A percentile compares a stretch with the other conserved stretches of the same genome.
phyloP scores from a whole-genome alignment of 2,113 vertebrate species.

The Macrotus californicus region DNA sequence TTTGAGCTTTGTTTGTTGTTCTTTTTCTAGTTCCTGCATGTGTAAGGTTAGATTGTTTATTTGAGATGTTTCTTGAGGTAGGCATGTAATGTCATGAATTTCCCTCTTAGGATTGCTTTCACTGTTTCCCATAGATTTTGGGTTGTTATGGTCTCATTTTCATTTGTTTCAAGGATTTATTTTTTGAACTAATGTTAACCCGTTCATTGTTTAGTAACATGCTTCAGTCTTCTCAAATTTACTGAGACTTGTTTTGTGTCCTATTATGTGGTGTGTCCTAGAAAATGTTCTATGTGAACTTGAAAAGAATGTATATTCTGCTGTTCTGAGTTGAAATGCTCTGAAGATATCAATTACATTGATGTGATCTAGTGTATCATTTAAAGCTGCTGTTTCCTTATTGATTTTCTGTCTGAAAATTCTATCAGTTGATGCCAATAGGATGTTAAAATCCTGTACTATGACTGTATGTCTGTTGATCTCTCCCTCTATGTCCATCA shows the following conservation, averaged over 20 bases:
- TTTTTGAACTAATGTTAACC: not conserved
- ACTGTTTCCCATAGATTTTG: not conserved
- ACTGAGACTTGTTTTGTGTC: not conserved
- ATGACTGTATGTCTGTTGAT: not conserved
- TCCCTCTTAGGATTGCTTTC: not conserved
- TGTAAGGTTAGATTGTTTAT: not conserved
- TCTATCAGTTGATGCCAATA: not conserved
- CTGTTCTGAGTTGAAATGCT: not conserved
- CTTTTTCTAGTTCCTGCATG: not conserved
- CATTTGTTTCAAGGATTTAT: not conserved
- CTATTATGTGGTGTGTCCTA: not conserved
- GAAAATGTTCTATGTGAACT: not conserved
- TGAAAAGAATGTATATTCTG: not conserved
- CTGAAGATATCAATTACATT: not conserved
- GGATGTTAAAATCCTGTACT: not conserved
- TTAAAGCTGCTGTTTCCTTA: not conserved
- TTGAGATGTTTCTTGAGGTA: not conserved
- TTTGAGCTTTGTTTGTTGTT: not conserved
- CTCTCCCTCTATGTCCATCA: not conserved
- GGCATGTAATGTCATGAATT: not conserved
- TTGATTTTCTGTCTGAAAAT: not conserved
- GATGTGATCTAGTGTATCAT: not conserved
- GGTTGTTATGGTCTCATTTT: not conserved
- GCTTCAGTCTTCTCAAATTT: not conserved
- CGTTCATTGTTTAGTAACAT: not conserved